These are phyloP conservation scores for Zoanthus sansibaricus DNA, from an alignment of 92 coral and sea anemone genomes.

Conservation along the genomic window DNA sequence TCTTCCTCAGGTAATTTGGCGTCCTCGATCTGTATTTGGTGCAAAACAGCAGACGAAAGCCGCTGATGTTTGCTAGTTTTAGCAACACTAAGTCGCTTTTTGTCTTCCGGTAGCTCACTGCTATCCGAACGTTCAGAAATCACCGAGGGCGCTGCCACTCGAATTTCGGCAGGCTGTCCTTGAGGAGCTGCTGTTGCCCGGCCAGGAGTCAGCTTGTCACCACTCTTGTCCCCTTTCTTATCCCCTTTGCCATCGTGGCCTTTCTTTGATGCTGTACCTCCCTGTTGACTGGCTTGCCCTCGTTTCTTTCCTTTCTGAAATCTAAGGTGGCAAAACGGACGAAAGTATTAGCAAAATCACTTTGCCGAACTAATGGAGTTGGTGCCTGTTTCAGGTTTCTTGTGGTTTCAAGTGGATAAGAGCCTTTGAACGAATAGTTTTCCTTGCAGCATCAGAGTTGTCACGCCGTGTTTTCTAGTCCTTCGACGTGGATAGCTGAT, in stretches of 20 bases:
- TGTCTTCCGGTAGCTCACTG: conserved; percentile 87
- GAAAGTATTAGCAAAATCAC: too few species aligned
- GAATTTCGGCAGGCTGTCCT: conserved; percentile 70
- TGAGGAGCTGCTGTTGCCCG: conserved; percentile 80
- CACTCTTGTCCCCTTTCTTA: conserved; percentile 91
- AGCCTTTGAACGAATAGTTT: too few species aligned
- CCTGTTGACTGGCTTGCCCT: conserved; percentile 72
- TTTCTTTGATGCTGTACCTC: conserved; percentile 74
- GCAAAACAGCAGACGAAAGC: conserved; percentile 77
- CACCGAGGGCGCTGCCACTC: conserved; percentile 95
- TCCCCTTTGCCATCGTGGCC: conserved; percentile 83
- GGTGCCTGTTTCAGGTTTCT: too few species aligned
- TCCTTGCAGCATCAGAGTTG: too few species aligned
- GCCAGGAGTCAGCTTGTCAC: conserved; percentile 87
- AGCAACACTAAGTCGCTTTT: conserved; percentile 78
- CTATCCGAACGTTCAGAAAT: conserved; percentile 98
- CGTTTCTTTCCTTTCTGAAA: conserved; percentile 90
- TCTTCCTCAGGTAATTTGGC: conserved; percentile 84
- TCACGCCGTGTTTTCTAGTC: too few species aligned
- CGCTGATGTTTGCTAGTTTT: conserved; percentile 77
- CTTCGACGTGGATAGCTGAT: too few species aligned
- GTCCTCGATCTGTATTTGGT: conserved; percentile 73
- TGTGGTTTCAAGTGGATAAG: too few species aligned
- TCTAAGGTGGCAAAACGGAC: conserved; percentile 34
- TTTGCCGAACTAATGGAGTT: too few species aligned